Evolutionary conservation across 2,113 vertebrate genomes (phyloP), one percentile per base, ranked within the genome.

Genomic region (Melanotaenia duboulayi): DNA sequence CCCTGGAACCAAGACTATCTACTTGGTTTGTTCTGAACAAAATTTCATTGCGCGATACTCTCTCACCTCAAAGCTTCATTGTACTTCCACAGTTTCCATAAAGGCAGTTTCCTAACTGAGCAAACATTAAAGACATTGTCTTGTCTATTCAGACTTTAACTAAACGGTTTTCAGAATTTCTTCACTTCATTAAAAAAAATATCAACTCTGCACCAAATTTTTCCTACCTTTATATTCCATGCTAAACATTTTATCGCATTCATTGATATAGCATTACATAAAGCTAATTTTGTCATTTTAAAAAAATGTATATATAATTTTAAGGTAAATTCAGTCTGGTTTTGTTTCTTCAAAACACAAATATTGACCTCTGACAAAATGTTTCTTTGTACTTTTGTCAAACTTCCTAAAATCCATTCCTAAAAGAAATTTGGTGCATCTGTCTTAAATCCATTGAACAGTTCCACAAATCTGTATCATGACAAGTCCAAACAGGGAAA

Each of bases 401-500:
- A 10, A 6, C 17, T 37, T 37, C 1, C 11, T 19, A 14, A 57
- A 14, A 17, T 37, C 28, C n/a, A 19, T 19, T 57, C 32, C 46
- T 16, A 57, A 16, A 23, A 40, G 48, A 56, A 40, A 12, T 39
- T 61, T 4, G 24, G 58, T 19, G 49, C 55, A 63, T 55, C 37
- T 49, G 72, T 65, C n/a, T 62, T 46, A 28, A 28, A 66, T 44
- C 59, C 48, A 42, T n/a, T 55, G 20, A 16, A 19, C 51, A 23
- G 3, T 17, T 78, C 28, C 24, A 22, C 13, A 49, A 63, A 49
- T 51, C 64, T 63, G 1, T 2, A 55, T 25, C 4, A 51, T 11
- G 9, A 55, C 39, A 68, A 56, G 57, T 59, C 58, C 28, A 63
- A 22, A 17, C 68, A 32, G 28, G 66, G 24, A 51, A 17, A 42